Conservation (phyloP, 1,140 invertebrate species). For the Lysiphlebus fabarum region DNA sequence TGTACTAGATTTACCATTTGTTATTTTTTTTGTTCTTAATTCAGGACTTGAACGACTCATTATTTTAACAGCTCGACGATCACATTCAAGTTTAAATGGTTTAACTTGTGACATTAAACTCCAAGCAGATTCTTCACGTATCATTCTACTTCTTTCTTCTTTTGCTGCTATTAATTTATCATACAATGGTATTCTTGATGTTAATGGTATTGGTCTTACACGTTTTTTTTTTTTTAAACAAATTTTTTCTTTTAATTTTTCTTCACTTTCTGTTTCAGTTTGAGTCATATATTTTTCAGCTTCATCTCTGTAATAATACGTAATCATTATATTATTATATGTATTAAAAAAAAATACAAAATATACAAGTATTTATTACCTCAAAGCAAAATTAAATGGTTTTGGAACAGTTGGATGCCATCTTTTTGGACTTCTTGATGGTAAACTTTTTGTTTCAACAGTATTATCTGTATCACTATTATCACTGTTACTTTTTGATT, state of each 20-base stretch:
- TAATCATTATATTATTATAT: not conserved
- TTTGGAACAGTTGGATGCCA: conserved; percentile 60
- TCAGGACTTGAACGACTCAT: conserved; percentile 59
- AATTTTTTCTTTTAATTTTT: conserved; percentile 51
- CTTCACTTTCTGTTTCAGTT: conserved; percentile 41
- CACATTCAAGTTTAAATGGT: conserved; percentile 59
- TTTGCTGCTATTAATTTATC: conserved; percentile 68
- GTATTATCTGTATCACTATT: conserved; percentile 42
- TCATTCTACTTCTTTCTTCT: conserved; percentile 58
- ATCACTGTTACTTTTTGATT: conserved; percentile 39
- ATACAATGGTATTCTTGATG: conserved; percentile 66
- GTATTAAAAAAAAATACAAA: too few relatives aligned
- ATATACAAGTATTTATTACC: too few relatives aligned
- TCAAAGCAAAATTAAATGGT: conserved; percentile 59
- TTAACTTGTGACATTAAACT: conserved; percentile 57
- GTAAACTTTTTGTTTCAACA: conserved; percentile 47
- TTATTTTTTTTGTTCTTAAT: conserved; percentile 44
- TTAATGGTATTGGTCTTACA: conserved; percentile 64
- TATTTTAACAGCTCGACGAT: conserved; percentile 43
- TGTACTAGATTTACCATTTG: conserved; percentile 40
- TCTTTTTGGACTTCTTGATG: conserved; percentile 41
- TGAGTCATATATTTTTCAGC: conserved; percentile 56
- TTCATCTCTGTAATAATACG: conserved; percentile 58
- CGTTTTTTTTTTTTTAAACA: conserved; percentile 52
- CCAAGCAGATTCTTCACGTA: conserved; percentile 48